These are phyloP conservation scores for Drosophila miranda DNA, from an alignment of 1,140 invertebrate species.

Conservation along the genomic window DNA sequence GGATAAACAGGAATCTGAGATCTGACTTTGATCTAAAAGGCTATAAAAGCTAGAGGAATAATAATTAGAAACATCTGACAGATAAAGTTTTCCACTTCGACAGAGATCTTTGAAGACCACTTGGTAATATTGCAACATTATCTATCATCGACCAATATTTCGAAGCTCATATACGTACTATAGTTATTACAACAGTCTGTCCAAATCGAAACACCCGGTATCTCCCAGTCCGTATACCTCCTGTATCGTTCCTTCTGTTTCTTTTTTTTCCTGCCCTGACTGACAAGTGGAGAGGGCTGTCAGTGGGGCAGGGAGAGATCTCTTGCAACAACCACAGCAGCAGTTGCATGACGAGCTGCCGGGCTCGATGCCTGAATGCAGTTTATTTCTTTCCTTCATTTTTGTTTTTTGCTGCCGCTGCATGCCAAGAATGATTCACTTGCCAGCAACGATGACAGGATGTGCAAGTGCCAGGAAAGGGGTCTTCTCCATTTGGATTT, in stretches of 20 bases:
- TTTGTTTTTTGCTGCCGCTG: conserved; percentile 17
- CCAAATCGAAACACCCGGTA: too few relatives aligned
- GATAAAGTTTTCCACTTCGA: too few relatives aligned
- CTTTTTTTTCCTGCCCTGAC: conserved; percentile 33
- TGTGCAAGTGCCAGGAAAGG: conserved; percentile 72
- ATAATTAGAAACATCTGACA: too few relatives aligned
- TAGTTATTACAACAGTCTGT: too few relatives aligned
- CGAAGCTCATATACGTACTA: too few relatives aligned
- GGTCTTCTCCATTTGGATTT: conserved; percentile 53
- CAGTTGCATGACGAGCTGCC: conserved; percentile 75
- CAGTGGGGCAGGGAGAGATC: background rate
- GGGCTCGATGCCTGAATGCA: conserved; percentile 58
- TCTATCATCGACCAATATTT: too few relatives aligned
- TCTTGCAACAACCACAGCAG: conserved; percentile 40
- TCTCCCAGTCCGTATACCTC: too few relatives aligned
- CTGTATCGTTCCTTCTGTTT: conserved; percentile 1
- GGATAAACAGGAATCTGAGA: too few relatives aligned
- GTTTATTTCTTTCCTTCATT: conserved; percentile 49
- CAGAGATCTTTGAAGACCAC: too few relatives aligned
- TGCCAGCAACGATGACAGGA: conserved; percentile 63
- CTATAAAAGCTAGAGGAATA: too few relatives aligned
- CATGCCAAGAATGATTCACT: conserved; percentile 76
- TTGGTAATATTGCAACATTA: too few relatives aligned
- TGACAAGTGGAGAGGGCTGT: conserved; percentile 48
- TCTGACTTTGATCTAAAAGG: too few relatives aligned